These are phyloP conservation scores for Malurus melanocephalus DNA, from an alignment of 2,113 vertebrate genomes.

Conservation along the genomic window DNA sequence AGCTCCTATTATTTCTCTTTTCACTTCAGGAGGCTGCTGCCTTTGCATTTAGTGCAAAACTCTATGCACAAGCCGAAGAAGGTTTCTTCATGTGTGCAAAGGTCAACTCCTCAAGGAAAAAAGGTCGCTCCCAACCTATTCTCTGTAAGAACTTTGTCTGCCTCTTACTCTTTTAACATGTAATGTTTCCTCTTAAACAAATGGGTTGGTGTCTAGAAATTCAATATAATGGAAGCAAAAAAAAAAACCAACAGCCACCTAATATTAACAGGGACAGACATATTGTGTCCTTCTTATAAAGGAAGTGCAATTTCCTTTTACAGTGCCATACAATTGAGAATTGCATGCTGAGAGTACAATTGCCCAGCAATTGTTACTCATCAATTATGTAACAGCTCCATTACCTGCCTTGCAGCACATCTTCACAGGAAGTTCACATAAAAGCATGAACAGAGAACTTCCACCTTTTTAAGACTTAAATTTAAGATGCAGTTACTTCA, in stretches of 20 bases:
- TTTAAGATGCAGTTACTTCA: neutral
- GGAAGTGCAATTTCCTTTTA: neutral
- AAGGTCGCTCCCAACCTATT: neutral
- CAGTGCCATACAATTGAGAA: neutral
- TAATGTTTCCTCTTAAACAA: neutral
- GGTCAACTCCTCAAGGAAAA: neutral
- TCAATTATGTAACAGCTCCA: neutral
- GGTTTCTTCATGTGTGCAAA: neutral
- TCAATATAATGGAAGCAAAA: neutral
- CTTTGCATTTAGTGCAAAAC: neutral
- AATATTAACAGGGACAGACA: neutral
- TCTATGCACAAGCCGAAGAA: neutral
- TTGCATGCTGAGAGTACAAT: fast-evolving
- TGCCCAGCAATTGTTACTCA: neutral
- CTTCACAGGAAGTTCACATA: fast-evolving
- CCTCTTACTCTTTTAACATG: neutral
- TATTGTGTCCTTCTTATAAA: neutral
- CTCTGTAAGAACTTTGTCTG: neutral
- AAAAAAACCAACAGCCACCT: neutral
- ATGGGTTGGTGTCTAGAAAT: neutral
- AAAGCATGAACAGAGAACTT: neutral
- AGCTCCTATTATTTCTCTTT: neutral
- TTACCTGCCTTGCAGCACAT: neutral
- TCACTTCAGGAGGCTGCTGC: neutral
- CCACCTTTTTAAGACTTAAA: neutral